phyloP scores from a whole-genome alignment of 2,113 vertebrate genomes.

The Notothenia rossii region DNA sequence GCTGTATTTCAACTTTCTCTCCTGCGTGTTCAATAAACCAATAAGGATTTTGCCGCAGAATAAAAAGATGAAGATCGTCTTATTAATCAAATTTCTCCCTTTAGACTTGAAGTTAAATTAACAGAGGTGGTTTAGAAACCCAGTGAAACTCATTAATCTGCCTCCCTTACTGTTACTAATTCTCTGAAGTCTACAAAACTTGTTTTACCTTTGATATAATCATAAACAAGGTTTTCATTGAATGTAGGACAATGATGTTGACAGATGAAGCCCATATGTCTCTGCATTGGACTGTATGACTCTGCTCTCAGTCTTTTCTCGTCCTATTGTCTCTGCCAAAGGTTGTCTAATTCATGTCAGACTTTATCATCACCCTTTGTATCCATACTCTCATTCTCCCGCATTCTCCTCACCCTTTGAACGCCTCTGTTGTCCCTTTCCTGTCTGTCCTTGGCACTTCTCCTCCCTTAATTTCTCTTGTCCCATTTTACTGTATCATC shows the following conservation, averaged over 20 bases:
- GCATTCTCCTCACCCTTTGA: conserved; percentile 8
- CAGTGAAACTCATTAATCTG: neutral
- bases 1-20: conserved; percentile 45
- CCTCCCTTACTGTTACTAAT: neutral
- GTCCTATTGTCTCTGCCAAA: neutral
- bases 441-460: conserved; percentile 1
- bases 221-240: neutral
- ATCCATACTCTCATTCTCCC: conserved; percentile 9
- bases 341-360: neutral
- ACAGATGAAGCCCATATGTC: neutral
- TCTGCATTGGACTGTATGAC: neutral
- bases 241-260: conserved; percentile 8
- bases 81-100: neutral
- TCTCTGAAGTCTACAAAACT: neutral
- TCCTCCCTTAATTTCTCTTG: conserved; percentile 2
- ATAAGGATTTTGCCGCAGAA: conserved; percentile 21
- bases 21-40: conserved; percentile 57
- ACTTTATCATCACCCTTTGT: conserved; percentile 13
- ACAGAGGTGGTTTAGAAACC: neutral
- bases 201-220: conserved; percentile 3
- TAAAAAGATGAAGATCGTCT: neutral
- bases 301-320: neutral
- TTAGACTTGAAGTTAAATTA: neutral
- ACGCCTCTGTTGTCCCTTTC: neutral
- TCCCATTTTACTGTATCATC: conserved; percentile 8